Percentiles rank a stretch among this genome's conserved stretches.
These are phyloP conservation scores for Elephantulus edwardii DNA, from an alignment of 2,113 vertebrate species.

Conservation along the genomic window DNA sequence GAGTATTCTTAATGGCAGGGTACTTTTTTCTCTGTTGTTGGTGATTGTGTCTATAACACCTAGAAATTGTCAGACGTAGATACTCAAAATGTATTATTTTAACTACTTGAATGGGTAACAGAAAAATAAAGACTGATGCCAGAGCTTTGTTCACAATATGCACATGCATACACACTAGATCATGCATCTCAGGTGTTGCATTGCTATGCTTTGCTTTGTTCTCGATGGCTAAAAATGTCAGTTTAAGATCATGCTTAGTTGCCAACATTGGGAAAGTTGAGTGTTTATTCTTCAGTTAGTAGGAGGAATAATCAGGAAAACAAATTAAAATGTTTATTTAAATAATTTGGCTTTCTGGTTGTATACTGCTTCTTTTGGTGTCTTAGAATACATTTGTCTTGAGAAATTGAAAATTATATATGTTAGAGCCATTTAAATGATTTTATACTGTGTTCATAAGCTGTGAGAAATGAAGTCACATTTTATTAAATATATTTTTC, in stretches of 20 bases:
- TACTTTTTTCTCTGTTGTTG: neutral
- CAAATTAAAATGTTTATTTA: neutral
- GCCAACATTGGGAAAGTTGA: neutral
- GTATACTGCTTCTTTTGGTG: neutral
- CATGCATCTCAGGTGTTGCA: fast-evolving
- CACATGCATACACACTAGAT: fast-evolving
- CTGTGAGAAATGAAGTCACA: constrained; percentile 36
- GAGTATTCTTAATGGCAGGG: neutral
- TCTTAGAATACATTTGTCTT: constrained; percentile 8
- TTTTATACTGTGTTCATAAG: constrained; percentile 7
- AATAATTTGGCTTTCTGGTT: constrained; percentile 4
- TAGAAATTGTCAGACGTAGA: neutral
- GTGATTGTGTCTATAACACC: neutral
- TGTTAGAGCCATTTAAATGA: neutral
- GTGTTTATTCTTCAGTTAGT: neutral
- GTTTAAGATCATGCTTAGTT: neutral
- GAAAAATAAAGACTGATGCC: neutral
- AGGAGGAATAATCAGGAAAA: constrained; percentile 6
- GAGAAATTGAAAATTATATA: constrained; percentile 47
- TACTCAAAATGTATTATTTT: neutral
- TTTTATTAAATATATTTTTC: constrained; percentile 59
- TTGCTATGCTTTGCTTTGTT: fast-evolving
- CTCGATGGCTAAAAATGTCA: neutral
- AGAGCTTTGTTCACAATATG: neutral
- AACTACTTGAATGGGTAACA: neutral